Conservation (phyloP, 2,113 vertebrate genomes). For the Circaetus cinerascens region DNA sequence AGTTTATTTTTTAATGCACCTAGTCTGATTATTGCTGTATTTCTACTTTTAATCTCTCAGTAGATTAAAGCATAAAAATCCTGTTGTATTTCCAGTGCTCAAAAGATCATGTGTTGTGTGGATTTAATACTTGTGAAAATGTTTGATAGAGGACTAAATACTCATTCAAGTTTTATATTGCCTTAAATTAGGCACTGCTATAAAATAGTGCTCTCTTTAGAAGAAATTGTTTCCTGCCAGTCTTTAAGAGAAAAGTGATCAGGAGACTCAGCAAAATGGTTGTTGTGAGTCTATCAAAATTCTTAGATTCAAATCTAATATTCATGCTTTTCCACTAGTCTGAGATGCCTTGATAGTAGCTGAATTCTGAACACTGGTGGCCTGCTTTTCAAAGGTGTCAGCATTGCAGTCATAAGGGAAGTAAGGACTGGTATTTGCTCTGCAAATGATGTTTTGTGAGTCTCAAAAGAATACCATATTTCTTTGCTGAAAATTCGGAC, state of each 20-base stretch:
- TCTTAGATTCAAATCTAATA: not conserved
- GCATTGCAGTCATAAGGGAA: not conserved
- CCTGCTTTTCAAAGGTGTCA: not conserved
- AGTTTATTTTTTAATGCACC: not conserved
- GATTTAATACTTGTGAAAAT: not conserved
- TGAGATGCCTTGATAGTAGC: not conserved
- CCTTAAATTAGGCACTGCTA: not conserved
- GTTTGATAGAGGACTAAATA: not conserved
- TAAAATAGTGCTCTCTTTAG: not conserved
- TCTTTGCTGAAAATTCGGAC: not conserved
- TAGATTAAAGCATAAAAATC: not conserved
- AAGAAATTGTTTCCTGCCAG: not conserved
- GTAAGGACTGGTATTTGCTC: not conserved
- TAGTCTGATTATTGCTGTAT: not conserved
- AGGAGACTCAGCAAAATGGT: not conserved
- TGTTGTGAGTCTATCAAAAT: not conserved
- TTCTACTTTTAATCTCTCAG: not conserved
- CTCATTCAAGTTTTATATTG: not conserved
- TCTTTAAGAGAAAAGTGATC: not conserved
- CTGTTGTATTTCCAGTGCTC: not conserved
- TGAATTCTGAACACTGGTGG: not conserved
- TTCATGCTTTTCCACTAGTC: not conserved
- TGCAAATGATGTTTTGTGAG: not conserved
- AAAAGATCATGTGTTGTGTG: not conserved
- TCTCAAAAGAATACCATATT: not conserved